These are phyloP conservation scores for Cygnus buccinator DNA, from an alignment of 2,113 vertebrate species.

Conservation along the genomic window DNA sequence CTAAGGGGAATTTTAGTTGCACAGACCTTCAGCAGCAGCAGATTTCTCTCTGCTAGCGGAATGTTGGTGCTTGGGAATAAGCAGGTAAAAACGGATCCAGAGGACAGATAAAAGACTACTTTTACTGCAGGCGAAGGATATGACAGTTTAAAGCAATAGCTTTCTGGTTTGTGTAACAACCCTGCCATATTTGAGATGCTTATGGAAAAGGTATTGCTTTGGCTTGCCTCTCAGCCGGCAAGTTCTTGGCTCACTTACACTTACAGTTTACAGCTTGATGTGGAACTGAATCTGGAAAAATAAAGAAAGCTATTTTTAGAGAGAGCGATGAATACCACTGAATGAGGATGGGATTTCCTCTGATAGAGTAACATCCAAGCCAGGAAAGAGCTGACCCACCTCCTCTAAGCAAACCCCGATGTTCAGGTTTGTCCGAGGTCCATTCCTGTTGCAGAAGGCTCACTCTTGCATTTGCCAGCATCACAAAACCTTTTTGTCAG, in stretches of 20 bases:
- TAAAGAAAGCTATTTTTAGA: background rate
- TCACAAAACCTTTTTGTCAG: background rate
- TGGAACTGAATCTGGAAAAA: background rate
- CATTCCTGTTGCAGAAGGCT: background rate
- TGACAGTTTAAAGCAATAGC: constrained; percentile 46
- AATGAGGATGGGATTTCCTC: background rate
- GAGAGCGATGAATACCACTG: background rate
- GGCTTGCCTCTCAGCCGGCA: constrained; percentile 10
- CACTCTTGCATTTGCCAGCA: fast-evolving
- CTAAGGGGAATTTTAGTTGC: constrained; percentile 10
- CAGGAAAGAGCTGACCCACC: background rate
- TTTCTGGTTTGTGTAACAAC: constrained; percentile 37
- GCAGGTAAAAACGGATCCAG: constrained; percentile 36
- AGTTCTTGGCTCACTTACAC: constrained; percentile 33
- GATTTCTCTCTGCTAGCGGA: constrained; percentile 15
- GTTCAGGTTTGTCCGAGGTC: background rate
- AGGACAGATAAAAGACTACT: constrained; percentile 47
- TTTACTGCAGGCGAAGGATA: constrained; percentile 35
- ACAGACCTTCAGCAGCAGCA: constrained; percentile 9
- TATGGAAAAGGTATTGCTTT: constrained; percentile 32
- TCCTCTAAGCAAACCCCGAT: background rate
- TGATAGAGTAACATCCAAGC: background rate
- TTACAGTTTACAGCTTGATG: constrained; percentile 38
- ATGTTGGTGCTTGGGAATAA: constrained; percentile 11
- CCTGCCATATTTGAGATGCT: background rate